Evolutionary conservation across 2,113 vertebrate genomes (phyloP), one percentile per base, ranked within the genome.

Genomic region (Urocynchramus pylzowi): DNA sequence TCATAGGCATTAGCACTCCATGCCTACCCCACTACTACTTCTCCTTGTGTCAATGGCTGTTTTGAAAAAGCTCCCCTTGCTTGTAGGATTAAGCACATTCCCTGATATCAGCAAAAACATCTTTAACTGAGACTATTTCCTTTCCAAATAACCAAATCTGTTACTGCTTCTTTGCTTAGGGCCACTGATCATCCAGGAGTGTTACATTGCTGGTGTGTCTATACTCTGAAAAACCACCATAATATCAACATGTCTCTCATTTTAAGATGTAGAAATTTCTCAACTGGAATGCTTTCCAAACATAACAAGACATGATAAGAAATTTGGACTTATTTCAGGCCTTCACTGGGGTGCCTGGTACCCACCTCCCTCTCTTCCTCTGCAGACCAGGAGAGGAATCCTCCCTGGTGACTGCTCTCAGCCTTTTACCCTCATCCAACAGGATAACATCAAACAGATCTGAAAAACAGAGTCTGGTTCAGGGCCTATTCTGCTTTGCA

Each of bases 1-100:
- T 57, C 41, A 20, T 1, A 3, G 24, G 39, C 11, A 0, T 1
- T 1, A 68, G 19, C 3, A 1, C 37, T 59, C 39, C 33, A 24
- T 54, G 13, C 10, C 33, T 11, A 28, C 26, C 23, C 28, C 8
- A 2, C 5, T 27, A 39, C 26, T 3, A 1, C 23, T 22, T 82
- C 33, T 57, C 10, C 45, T 91, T 2, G 0, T 30, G 39, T 54
- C 16, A 2, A 10, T 28, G 39, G 4, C 11, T 35, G 11, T 30
- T 85, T 68, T 54, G 42, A 26, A 94, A n/a, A 94, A 49, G 10
- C 3, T 81, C 45, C 15, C 54, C 30, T 56, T 56, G 15, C 28
- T 69, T n/a, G 1, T 22, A n/a, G 31, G 37, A 54, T 53, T 49
- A 81, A 63, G 9, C 8, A 65, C 4, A 5, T 11, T 47, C 9